Evolutionary conservation across 2,888 invertebrate species (phyloP), one percentile per base, ranked within the genome.

Genomic region (Diabrotica balteata): DNA sequence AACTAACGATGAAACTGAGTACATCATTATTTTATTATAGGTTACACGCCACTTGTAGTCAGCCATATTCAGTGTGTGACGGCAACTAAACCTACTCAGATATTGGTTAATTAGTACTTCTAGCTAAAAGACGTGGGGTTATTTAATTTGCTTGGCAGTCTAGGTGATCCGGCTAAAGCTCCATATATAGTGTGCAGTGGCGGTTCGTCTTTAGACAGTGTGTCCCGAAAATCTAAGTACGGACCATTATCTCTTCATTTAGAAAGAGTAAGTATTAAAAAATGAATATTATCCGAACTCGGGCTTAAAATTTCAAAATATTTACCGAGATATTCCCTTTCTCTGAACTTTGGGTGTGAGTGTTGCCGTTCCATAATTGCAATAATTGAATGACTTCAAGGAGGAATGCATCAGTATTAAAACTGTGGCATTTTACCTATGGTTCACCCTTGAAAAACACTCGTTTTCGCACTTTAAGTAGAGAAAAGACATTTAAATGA

Each of bases 1-100:
- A 54, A 42, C 54, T 54, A 54, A 11, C n/a, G 9, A 43, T 53
- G 32, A 32, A 42, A 32, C 53, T 53, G 42, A 53, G 53, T 42
- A 44, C 54, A 7, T 7, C 11, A 17, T 44, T 54, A 54, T 54
- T 54, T 44, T n/a, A 54, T 54, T 54, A 54, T 54, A 43, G 42
- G 43, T 43, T 54, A 54, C 10, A 54, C 10, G 32, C 32, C 53
- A 53, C 53, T 53, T 53, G 53, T 32, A 53, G n/a, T 9, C 53
- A 22, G 53, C 32, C 17, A 42, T 42, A 32, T 53, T 42, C 9
- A 9, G 42, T 43, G 11, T 44, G 11, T 55, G 55, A 55, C 11
- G 55, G 42, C 55, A n/a, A 44, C 8, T 55, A 7, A 55, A 55
- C 44, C 17, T 22, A 53, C 17, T 22, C 7, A 53, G 22, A 53